Evolutionary conservation across 2,113 vertebrate species (phyloP).

Genomic region (Macquaria australasica): DNA sequence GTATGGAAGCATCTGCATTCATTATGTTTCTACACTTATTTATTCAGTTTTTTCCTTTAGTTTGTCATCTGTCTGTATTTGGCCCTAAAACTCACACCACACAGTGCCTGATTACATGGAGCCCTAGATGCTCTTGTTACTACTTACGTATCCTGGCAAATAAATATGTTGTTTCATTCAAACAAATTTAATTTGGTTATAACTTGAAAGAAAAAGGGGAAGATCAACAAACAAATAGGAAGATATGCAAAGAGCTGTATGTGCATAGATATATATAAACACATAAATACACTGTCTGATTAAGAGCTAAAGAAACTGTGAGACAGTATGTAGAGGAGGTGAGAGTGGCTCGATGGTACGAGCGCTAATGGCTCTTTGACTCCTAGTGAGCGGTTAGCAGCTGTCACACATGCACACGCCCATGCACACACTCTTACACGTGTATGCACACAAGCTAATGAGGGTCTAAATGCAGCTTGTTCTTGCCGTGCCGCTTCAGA

Average conservation of each 20-base stretch:
- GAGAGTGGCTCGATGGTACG: not conserved
- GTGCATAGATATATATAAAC: not conserved
- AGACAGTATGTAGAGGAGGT: slow-evolving; percentile 15
- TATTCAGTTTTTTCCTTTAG: not conserved
- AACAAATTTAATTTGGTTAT: not conserved
- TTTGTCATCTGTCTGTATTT: not conserved
- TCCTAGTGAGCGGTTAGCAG: slow-evolving; percentile 29
- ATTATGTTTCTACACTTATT: not conserved
- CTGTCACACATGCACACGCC: slow-evolving; percentile 2
- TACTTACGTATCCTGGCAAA: not conserved
- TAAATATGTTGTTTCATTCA: not conserved
- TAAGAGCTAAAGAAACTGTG: slow-evolving; percentile 10
- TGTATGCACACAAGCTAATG: slow-evolving; percentile 40
- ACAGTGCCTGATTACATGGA: not conserved
- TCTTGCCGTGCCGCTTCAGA: slow-evolving; percentile 23
- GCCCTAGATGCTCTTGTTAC: not conserved
- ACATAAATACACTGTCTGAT: slow-evolving; percentile 5
- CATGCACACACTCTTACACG: not conserved
- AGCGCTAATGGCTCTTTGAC: slow-evolving; percentile 46
- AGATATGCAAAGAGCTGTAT: not conserved
- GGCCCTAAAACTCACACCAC: not conserved
- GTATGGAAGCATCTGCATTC: not conserved
- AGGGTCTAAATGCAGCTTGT: slow-evolving; percentile 47
- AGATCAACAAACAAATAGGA: not conserved
- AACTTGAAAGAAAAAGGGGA: not conserved